Base-by-base conservation (phyloP, 2,113 vertebrate species). In the Numenius arquata region DNA sequence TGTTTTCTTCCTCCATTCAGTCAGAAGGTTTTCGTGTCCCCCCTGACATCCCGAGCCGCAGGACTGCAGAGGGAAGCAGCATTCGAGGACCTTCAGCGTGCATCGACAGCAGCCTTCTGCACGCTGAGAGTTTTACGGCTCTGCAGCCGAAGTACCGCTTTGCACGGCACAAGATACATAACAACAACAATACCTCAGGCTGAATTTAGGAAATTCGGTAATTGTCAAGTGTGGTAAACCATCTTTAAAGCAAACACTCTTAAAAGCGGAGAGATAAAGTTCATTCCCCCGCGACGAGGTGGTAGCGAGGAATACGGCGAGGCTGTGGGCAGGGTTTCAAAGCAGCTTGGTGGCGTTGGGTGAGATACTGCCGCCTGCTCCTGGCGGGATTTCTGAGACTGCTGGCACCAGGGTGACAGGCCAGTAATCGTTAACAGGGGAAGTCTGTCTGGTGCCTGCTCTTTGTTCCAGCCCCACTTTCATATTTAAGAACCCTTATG, bases 341-440 rank as follows among this genome's bases (percentile, higher is more conserved):
- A 97, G 97, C 96, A 71, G 72, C 84, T 71, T 52, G 61, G 72
- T 95, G 75, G 29, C 30, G 3, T 8, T 55, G 95, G 97, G 95
- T 25, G 88, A 96, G 95, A 96, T 67, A 86, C 73, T n/a, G 92
- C 89, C 5, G 90, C 93, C 87, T 71, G 73, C 82, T 93, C 95
- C 93, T 41, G 86, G 82, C 76, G 26, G 97, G 91, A 80, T 93
- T 96, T 78, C 96, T 94, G 97, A 97, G 97, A 98, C 97, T 95
- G 95, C 97, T 98, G 97, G 98, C 98, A 98, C 96, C 97, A 97
- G 95, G 86, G 95, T 95, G 97, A 98, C 97, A 97, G 23, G 23
- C 58, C 85, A 15, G 95, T 97, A 98, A 96, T 98, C 97, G 95
- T 97, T 98, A 98, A 98, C 97, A 97, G 93, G 97, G 97, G 97